These are phyloP conservation scores for Syrrhaptes paradoxus DNA, from an alignment of 2,113 vertebrate genomes.

Conservation along the genomic window DNA sequence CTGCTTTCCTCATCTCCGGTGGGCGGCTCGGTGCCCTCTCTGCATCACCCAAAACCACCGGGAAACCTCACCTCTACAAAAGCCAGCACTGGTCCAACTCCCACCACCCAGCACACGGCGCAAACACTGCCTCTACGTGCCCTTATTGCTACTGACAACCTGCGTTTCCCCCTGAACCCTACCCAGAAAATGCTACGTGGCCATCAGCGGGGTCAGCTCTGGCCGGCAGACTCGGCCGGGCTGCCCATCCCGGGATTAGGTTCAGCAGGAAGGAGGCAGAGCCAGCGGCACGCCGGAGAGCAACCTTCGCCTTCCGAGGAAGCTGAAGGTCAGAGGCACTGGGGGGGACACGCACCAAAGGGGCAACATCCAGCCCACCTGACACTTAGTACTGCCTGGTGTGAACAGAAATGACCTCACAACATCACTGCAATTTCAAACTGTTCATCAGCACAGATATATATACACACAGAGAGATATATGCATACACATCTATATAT, in stretches of 20 bases:
- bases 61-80: neutral
- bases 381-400: neutral
- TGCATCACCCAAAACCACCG: fast-evolving
- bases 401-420: neutral
- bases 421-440: neutral
- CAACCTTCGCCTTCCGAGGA: neutral
- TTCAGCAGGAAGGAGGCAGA: slow-evolving; percentile 42
- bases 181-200: fast-evolving
- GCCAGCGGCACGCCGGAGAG: neutral
- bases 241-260: neutral
- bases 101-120: fast-evolving
- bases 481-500: neutral
- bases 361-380: neutral
- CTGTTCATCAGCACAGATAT: neutral
- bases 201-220: neutral
- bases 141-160: fast-evolving
- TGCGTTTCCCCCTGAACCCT: neutral
- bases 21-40: fast-evolving
- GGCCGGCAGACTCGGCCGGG: fast-evolving
- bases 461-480: neutral
- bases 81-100: fast-evolving
- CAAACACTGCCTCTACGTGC: fast-evolving
- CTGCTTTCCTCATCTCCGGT: no score
- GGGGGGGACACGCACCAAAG: neutral
- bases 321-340: slow-evolving; percentile 5